Percentiles rank a stretch among this genome's conserved stretches.
Conservation (phyloP, 2,113 vertebrate genomes). For the Callionymus lyra region DNA sequence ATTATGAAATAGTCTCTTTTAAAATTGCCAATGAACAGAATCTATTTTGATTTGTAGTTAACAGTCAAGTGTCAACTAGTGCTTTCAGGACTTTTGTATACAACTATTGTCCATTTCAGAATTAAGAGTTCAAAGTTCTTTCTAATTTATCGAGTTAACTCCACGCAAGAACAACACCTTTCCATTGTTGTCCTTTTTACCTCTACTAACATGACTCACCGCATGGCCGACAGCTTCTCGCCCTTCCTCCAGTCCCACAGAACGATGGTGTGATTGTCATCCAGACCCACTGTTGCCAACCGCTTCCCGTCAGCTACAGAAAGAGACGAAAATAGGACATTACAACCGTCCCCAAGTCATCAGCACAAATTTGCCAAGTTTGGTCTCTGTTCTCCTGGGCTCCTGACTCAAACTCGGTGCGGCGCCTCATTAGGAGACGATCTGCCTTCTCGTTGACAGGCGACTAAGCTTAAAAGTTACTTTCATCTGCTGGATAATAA, state of each 20-base stretch:
- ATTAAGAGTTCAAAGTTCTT: no score
- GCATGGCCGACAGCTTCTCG: conserved; percentile 87
- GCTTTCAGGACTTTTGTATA: no score
- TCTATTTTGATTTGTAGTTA: no score
- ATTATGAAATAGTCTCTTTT: no score
- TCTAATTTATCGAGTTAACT: no score
- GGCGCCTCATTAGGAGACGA: conserved; percentile 38
- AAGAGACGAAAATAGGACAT: conserved; percentile 10
- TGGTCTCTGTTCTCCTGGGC: conserved; percentile 41
- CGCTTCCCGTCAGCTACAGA: conserved; percentile 89
- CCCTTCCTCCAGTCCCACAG: conserved; percentile 98
- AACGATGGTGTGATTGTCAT: conserved; percentile 88
- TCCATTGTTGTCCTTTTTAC: no score
- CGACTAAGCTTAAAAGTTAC: background rate
- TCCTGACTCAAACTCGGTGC: no score
- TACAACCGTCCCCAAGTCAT: no score
- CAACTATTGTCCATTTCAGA: no score
- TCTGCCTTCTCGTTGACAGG: conserved; percentile 21
- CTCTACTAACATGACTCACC: conserved; percentile 59
- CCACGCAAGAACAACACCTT: no score
- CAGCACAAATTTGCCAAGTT: conserved; percentile 7
- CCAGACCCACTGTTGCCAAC: conserved; percentile 88
- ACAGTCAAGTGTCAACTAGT: no score
- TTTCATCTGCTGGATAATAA: background rate
- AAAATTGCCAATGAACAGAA: no score